Base-by-base conservation (phyloP, 2,797 vertebrate genomes). In the Eulemur coronatus region DNA sequence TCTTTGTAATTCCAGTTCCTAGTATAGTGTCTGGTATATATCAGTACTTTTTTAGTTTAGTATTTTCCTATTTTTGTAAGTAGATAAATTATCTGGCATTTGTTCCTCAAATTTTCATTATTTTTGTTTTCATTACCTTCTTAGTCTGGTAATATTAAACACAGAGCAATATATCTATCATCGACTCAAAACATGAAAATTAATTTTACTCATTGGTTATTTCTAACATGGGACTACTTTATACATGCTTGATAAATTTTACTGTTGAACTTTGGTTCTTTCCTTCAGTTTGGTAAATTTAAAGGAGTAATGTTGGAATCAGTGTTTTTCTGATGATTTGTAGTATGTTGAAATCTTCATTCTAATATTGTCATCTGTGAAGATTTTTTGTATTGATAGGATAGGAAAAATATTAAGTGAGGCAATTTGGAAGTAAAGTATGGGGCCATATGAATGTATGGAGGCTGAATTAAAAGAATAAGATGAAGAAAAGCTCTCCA, bases 171-270 rank as follows among this genome's bases (percentile, higher is more conserved):
- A 28, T 50, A 5, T 17, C 30, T 82, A 4, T 30, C 18, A 59
- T 48, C 2, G 20, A 26, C 18, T 67, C 28, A 38, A 67, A 89
- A 76, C 6, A 59, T n/a, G n/a, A 24, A 48, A 85, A 76, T 57
- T 38, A 73, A 75, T 75, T 81, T 69, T 87, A 41, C n/a, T 73
- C 6, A 17, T 88, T 88, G 15, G 48, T 57, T 88, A 72, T 4
- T 63, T 75, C 24, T 82, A 76, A 65, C 17, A 57, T 28, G 18
- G 15, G 9, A 15, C 8, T 38, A 59, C 46, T 33, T 84, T 5
- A 26, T n/a, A 35, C 6, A 17, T 20, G 13, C 26, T 87, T 59
- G 14, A 18, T 61, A 26, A 24, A 72, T 80, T 87, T 57, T 70
- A 78, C 10, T 59, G 41, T 18, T 86, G 12, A 20, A 67, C 30